These are phyloP conservation scores for Anser brachyrhynchus DNA, from an alignment of 2,113 vertebrate species.

Conservation along the genomic window DNA sequence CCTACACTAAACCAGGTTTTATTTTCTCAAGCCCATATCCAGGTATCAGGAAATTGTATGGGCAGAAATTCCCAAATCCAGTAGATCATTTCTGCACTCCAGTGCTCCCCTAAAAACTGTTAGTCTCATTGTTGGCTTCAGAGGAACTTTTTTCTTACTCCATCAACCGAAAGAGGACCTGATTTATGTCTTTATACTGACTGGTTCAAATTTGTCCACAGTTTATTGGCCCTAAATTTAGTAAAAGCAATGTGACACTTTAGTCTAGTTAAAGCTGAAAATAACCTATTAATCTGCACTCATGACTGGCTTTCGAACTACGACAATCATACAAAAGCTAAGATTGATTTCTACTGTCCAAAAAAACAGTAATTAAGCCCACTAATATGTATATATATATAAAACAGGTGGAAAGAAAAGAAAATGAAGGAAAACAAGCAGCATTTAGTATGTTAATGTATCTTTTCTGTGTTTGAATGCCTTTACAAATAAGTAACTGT, in stretches of 20 bases:
- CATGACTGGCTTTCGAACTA: not conserved
- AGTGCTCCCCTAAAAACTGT: not conserved
- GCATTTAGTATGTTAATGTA: not conserved
- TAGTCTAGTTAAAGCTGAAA: not conserved
- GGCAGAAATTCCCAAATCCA: not conserved
- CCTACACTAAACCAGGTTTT: not conserved
- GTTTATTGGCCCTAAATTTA: conserved; percentile 23
- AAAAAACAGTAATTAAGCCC: not conserved
- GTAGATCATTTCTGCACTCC: not conserved
- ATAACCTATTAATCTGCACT: not conserved
- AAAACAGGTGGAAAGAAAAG: not conserved
- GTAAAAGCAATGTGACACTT: conserved; percentile 15
- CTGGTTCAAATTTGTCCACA: conserved; percentile 20
- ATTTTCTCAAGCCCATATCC: not conserved
- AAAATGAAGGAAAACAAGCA: not conserved
- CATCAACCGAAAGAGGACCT: not conserved
- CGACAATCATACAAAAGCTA: not conserved
- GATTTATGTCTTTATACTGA: not conserved
- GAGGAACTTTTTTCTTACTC: not conserved
- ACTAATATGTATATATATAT: not conserved
- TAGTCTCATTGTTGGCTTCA: not conserved
- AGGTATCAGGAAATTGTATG: not conserved
- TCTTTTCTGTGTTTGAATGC: not conserved
- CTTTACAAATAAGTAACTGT: not conserved
- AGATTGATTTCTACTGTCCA: not conserved